phyloP scores from a whole-genome alignment of 2,797 vertebrate species.

The Pseudomugil gertrudae region DNA sequence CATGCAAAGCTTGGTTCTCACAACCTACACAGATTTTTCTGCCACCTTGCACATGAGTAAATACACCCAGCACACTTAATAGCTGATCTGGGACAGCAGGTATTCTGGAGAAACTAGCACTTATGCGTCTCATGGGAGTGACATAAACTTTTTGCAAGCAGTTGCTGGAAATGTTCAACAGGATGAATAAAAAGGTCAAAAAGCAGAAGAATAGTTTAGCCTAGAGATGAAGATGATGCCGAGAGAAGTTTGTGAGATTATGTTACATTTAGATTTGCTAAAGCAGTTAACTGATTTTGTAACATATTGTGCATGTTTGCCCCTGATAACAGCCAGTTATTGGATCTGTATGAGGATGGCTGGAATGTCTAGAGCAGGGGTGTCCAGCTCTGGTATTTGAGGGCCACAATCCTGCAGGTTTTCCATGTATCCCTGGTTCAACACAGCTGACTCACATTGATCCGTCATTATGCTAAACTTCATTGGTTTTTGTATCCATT shows the following conservation, averaged over 20 bases:
- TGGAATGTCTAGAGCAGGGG: background rate
- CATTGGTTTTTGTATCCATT: too few relatives aligned
- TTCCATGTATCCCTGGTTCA: too few relatives aligned
- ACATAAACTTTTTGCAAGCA: background rate
- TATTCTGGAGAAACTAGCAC: background rate
- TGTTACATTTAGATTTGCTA: too few relatives aligned
- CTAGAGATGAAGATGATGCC: background rate
- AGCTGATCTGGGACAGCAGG: background rate
- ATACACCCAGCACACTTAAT: background rate
- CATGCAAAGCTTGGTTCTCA: background rate
- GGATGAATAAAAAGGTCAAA: background rate
- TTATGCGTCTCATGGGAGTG: background rate
- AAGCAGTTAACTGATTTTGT: too few relatives aligned
- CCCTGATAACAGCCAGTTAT: too few relatives aligned
- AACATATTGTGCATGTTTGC: too few relatives aligned
- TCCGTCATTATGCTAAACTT: too few relatives aligned
- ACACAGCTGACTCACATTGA: too few relatives aligned
- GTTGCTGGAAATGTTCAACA: background rate
- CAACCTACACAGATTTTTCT: background rate
- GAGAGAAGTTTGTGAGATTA: too few relatives aligned
- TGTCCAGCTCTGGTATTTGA: too few relatives aligned
- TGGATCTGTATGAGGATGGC: background rate
- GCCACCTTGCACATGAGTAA: background rate
- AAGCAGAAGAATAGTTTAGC: background rate
- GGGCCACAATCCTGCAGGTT: too few relatives aligned